phyloP scores from a whole-genome alignment of 2,888 invertebrate species.

The Cerceris ruficornis region DNA sequence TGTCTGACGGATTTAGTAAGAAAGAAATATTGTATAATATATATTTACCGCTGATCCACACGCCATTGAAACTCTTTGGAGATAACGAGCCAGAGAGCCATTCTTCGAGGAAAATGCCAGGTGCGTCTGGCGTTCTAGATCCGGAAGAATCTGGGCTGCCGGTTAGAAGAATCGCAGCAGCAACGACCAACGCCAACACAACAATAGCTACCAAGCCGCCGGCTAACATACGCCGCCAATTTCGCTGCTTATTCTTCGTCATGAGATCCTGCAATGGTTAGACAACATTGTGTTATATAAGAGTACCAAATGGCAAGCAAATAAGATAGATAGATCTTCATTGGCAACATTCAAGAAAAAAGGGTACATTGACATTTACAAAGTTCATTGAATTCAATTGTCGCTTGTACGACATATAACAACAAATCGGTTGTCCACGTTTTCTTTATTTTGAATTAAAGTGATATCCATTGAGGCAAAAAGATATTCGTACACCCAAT shows the following conservation, averaged over 20 bases:
- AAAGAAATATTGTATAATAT: not conserved
- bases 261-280: conserved; percentile 75
- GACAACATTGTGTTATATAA: not conserved
- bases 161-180: conserved; percentile 84
- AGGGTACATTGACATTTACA: too few species aligned
- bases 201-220: conserved; percentile 83
- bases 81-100: conserved; percentile 87
- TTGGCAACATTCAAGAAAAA: too few species aligned
- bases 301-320: too few species aligned
- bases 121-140: conserved; percentile 72
- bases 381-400: too few species aligned
- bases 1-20: not conserved
- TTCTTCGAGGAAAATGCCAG: conserved; percentile 86
- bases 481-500: too few species aligned
- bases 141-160: conserved; percentile 71
- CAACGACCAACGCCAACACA: conserved; percentile 83
- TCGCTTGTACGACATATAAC: too few species aligned
- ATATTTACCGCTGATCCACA: conserved; percentile 89
- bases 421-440: too few species aligned
- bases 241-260: conserved; percentile 78
- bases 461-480: too few species aligned
- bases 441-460: too few species aligned
- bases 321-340: too few species aligned
- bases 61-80: conserved; percentile 89
- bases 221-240: conserved; percentile 76